phyloP scores from a whole-genome alignment of 2,888 invertebrate species.

The Aporophyla nigra region DNA sequence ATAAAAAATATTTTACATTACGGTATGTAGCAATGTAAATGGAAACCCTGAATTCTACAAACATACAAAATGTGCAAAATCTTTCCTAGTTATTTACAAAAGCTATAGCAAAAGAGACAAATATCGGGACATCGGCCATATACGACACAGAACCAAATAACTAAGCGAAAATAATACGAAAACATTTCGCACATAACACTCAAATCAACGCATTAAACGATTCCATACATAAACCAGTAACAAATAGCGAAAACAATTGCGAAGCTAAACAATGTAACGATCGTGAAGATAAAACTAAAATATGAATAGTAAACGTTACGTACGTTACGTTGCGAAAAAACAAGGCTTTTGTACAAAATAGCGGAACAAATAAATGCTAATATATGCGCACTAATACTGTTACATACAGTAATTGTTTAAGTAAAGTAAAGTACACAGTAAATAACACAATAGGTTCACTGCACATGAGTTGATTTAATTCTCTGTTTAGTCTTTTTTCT shows the following conservation, averaged over 20 bases:
- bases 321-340: conserved; percentile 44
- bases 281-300: conserved; percentile 52
- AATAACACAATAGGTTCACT: conserved; percentile 22
- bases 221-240: conserved; percentile 37
- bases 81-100: background rate
- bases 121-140: background rate
- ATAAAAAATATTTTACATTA: background rate
- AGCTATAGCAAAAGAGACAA: background rate
- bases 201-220: conserved; percentile 48
- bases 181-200: conserved; percentile 36
- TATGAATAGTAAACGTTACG: conserved; percentile 50
- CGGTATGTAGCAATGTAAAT: background rate
- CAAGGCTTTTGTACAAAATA: conserved; percentile 44
- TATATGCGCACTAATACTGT: conserved; percentile 42
- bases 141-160: conserved; percentile 22
- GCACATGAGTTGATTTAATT: too few species aligned
- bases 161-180: conserved; percentile 36
- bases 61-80: background rate
- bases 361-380: conserved; percentile 51
- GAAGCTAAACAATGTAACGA: conserved; percentile 42
- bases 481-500: background rate
- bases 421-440: conserved; percentile 48
- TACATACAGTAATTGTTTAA: conserved; percentile 48
- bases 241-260: conserved; percentile 46
- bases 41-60: background rate